phyloP scores from a whole-genome alignment of 2,888 invertebrate species.

The Aporophyla lueneburgensis region DNA sequence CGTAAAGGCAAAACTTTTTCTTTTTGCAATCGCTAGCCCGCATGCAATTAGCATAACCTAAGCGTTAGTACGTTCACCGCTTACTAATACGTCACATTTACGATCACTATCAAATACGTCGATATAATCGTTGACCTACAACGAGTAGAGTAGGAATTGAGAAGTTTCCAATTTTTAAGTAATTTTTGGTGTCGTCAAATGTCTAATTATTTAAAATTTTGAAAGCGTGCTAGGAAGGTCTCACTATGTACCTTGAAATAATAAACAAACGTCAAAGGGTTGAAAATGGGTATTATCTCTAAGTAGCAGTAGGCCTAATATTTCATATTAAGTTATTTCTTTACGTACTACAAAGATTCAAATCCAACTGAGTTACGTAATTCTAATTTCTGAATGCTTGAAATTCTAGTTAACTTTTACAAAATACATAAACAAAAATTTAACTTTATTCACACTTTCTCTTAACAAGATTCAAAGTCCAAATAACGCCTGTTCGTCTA shows the following conservation, averaged over 20 bases:
- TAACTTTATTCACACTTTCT: slow-evolving; percentile 45
- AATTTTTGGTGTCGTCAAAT: not conserved
- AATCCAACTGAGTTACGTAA: not conserved
- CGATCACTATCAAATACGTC: slow-evolving; percentile 70
- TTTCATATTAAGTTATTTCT: not conserved
- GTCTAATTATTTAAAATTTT: not conserved
- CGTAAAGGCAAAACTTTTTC: slow-evolving; percentile 67
- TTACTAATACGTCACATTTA: slow-evolving; percentile 77
- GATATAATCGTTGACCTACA: slow-evolving; percentile 56
- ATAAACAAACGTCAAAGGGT: not conserved
- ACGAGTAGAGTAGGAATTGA: slow-evolving; percentile 15
- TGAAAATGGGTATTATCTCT: not conserved
- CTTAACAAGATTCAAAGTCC: slow-evolving; percentile 6
- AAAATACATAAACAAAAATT: not conserved
- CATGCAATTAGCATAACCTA: slow-evolving; percentile 74
- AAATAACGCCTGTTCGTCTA: slow-evolving; percentile 29
- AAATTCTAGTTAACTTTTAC: too few relatives aligned
- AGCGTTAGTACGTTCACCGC: slow-evolving; percentile 75
- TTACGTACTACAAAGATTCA: not conserved
- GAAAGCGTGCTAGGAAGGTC: not conserved
- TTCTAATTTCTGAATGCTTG: not conserved
- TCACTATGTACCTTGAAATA: not conserved
- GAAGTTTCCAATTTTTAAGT: slow-evolving; percentile 24
- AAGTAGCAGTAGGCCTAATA: too few relatives aligned
- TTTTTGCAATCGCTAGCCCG: slow-evolving; percentile 75